phyloP scores from a whole-genome alignment of 1,140 invertebrate species.

The Trichomalopsis sarcophagae region DNA sequence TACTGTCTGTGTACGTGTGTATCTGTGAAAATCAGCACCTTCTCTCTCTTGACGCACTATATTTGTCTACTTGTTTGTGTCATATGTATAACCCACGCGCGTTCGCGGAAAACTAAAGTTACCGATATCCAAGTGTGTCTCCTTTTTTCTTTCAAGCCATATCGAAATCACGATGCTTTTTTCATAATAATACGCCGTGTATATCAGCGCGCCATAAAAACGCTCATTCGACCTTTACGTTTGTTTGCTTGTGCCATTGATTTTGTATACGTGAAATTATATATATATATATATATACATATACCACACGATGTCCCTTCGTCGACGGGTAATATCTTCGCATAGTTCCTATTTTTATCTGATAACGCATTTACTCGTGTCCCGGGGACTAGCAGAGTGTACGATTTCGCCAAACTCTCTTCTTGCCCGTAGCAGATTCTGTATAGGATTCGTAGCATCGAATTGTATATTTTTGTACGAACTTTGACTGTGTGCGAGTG shows the following conservation, averaged over 20 bases:
- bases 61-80: neutral
- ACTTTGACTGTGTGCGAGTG: constrained; percentile 41
- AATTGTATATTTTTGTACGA: no score
- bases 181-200: neutral
- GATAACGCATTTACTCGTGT: neutral
- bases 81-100: neutral
- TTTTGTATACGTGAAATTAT: neutral
- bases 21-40: neutral
- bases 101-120: neutral
- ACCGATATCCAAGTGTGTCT: neutral
- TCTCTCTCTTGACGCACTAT: neutral
- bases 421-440: no score
- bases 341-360: neutral
- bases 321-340: neutral
- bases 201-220: neutral
- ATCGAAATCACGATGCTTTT: neutral
- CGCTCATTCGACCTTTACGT: neutral
- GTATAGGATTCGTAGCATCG: no score
- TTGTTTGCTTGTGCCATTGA: neutral
- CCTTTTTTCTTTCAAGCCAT: constrained; percentile 6
- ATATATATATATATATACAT: no score
- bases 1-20: neutral
- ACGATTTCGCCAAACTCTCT: no score
- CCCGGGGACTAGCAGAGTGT: neutral
- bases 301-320: neutral